Base-by-base conservation (phyloP, 2,113 vertebrate genomes). In the Gavialis gangeticus region DNA sequence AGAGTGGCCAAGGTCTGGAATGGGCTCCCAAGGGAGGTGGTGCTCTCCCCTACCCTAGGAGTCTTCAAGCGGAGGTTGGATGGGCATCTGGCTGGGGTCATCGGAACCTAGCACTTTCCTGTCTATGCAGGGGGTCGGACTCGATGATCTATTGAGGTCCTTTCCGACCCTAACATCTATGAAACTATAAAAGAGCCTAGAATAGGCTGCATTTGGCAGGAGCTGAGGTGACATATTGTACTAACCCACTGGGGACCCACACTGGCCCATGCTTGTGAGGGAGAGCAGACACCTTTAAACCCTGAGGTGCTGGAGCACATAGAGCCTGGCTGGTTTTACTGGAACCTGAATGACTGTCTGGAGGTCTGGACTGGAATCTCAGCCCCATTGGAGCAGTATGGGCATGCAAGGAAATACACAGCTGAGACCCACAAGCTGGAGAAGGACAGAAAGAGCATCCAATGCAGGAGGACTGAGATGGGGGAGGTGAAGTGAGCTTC, bases 201-300 rank as follows among this genome's bases (percentile, higher is more conserved):
- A 81, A 97, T 96, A 94, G 95, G 94, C 94, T 95, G 91, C 92
- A 79, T 82, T 98, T 98, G 98, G 98, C 97, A 97, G 93, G 92
- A 97, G 97, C 95, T 56, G 94, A 96, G 96, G 94, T 56, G 97
- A 97, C 98, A 98, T 98, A 98, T 95, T 98, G 98, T 79, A 86
- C 85, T 79, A 73, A 96, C 81, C 96, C 98, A 86, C 96, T 87
- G 62, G 97, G 97, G 97, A 98, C 97, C 96, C 96, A 82, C 87
- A 28, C 92, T 95, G 97, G 97, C 95, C 90, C 92, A 91, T 89
- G 91, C 94, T 95, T 97, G 97, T 94, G 94, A 63, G 94, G 88
- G 93, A 94, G 90, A 96, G 94, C 85, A 95, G 95, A 92, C 92
- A 64, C 94, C 9, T 24, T 98, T 98, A 98, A 97, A 97, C 93